A percentile compares a stretch with the other conserved stretches of the same genome.
Conservation (phyloP, 2,113 vertebrate species). For the Pontoporia blainvillei region DNA sequence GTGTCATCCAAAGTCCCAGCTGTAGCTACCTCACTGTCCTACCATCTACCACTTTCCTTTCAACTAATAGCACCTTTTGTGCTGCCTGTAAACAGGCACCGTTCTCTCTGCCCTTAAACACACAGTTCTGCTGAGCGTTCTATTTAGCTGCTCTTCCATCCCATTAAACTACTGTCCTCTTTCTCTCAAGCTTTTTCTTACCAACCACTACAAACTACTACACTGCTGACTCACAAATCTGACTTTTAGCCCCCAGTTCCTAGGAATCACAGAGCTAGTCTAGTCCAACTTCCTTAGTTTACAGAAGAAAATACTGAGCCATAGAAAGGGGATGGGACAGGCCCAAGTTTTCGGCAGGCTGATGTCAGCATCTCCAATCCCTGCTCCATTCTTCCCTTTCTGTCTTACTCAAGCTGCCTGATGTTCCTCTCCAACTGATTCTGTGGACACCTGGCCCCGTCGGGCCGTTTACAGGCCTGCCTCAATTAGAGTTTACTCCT, state of each 20-base stretch:
- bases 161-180: background rate
- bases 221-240: background rate
- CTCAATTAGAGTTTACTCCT: background rate
- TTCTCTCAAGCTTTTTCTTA: background rate
- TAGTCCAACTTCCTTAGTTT: background rate
- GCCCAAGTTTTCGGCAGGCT: background rate
- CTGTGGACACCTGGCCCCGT: background rate
- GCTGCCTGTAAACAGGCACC: background rate
- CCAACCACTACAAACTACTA: background rate
- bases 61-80: background rate
- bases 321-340: background rate
- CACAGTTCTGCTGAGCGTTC: background rate
- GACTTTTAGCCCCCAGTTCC: background rate
- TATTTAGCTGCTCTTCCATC: background rate
- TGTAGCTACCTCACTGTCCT: background rate
- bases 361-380: accelerated
- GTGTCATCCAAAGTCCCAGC: background rate
- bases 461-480: background rate
- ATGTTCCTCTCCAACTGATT: background rate
- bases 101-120: background rate
- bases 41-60: background rate
- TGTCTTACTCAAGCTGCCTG: background rate
- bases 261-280: background rate
- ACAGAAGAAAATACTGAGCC: background rate
- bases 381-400: too few relatives aligned